Evolutionary conservation across 1,140 invertebrate species (phyloP).

Genomic region (Ceratitis capitata): DNA sequence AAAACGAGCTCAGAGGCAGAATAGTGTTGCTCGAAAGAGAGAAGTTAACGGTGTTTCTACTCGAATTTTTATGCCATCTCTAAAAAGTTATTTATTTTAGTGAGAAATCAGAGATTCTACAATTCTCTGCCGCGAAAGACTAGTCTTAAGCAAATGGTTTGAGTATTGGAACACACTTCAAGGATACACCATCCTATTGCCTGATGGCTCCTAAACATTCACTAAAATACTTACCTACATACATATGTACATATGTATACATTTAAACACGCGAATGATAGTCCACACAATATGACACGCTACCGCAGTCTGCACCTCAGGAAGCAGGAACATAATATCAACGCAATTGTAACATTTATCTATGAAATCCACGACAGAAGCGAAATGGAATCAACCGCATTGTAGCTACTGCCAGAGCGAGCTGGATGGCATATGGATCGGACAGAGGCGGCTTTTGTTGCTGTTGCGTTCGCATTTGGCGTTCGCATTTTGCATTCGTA

Average conservation of each 20-base stretch:
- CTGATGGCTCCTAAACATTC: background rate
- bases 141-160: too few relatives aligned
- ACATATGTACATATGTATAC: background rate
- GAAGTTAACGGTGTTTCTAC: too few relatives aligned
- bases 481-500: constrained; percentile 28
- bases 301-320: background rate
- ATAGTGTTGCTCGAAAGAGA: too few relatives aligned
- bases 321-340: background rate
- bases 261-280: background rate
- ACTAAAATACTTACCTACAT: background rate
- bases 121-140: too few relatives aligned
- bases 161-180: too few relatives aligned
- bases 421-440: background rate
- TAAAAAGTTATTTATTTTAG: too few relatives aligned
- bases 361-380: constrained; percentile 9
- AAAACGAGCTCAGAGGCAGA: too few relatives aligned
- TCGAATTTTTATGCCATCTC: too few relatives aligned
- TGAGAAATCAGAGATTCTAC: too few relatives aligned
- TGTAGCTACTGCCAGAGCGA: too few relatives aligned
- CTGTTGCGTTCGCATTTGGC: too few relatives aligned
- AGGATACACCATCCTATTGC: background rate
- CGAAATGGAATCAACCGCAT: constrained; percentile 34
- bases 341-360: constrained; percentile 10
- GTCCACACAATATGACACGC: background rate
- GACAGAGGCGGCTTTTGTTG: background rate